Conservation (phyloP, 2,797 vertebrate genomes). For the Ataeniobius toweri region DNA sequence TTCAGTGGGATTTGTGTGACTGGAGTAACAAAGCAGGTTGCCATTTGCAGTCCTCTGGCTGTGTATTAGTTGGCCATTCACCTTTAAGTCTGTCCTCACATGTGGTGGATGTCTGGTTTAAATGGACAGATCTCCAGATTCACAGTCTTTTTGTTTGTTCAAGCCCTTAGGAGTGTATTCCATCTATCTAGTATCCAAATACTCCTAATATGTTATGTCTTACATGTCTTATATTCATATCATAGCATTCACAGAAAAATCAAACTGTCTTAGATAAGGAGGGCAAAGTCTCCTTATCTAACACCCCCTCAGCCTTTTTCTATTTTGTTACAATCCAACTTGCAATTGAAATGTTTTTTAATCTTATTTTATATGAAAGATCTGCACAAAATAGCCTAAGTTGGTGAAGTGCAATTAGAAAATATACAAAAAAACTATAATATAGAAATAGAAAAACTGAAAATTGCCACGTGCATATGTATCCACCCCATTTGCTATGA, state of each 20-base stretch:
- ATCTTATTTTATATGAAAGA: no score
- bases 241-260: not conserved
- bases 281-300: not conserved
- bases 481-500: no score
- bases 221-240: not conserved
- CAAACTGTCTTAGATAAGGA: no score
- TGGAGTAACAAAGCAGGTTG: conserved; percentile 99
- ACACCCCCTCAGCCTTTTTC: no score
- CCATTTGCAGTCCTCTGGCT: conserved; percentile 93
- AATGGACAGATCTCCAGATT: conserved; percentile 58
- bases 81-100: conserved; percentile 80
- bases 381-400: no score
- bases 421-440: no score
- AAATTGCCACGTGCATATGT: no score
- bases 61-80: conserved; percentile 90
- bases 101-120: conserved; percentile 78
- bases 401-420: no score
- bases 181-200: no score
- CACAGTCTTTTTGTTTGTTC: conserved; percentile 13
- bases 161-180: not conserved
- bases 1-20: conserved; percentile 92
- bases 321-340: no score
- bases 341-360: no score
- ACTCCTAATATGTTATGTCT: not conserved
- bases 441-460: no score